These are phyloP conservation scores for Himantopus leucocephalus DNA, from an alignment of 2,113 vertebrate genomes.

Conservation along the genomic window DNA sequence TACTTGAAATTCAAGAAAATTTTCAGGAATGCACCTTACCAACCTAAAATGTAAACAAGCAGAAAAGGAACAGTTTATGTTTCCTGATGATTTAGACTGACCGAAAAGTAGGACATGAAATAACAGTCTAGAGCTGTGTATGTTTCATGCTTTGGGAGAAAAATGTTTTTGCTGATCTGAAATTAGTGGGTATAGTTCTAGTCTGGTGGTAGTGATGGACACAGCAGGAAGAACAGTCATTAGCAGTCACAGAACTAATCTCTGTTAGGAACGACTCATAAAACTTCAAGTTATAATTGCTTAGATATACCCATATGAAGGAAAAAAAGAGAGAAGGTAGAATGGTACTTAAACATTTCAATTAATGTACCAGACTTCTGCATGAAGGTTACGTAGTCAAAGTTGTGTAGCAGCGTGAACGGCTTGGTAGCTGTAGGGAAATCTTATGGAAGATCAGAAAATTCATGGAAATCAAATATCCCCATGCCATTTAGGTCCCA, in stretches of 20 bases:
- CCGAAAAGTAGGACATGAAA: background rate
- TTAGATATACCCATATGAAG: background rate
- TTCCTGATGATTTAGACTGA: background rate
- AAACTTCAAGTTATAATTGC: background rate
- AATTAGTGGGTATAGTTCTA: background rate
- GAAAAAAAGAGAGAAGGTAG: background rate
- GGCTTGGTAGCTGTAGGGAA: background rate
- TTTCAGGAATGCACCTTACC: background rate
- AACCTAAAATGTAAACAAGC: background rate
- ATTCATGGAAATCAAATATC: background rate
- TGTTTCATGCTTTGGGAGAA: background rate
- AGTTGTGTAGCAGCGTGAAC: background rate
- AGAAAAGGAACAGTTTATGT: background rate
- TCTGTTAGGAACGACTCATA: background rate
- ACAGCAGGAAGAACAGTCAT: background rate
- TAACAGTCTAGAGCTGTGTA: background rate
- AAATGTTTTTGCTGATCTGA: background rate
- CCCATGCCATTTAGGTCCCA: background rate
- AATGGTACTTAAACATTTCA: background rate
- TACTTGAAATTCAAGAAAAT: background rate
- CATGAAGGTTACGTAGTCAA: background rate
- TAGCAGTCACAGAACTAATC: background rate
- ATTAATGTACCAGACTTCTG: background rate
- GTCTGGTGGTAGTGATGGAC: background rate
- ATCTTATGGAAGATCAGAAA: background rate